Evolutionary conservation across 2,888 invertebrate genomes (phyloP), one percentile per base, ranked within the genome.

Genomic region (Amblyjoppa fuscipennis): DNA sequence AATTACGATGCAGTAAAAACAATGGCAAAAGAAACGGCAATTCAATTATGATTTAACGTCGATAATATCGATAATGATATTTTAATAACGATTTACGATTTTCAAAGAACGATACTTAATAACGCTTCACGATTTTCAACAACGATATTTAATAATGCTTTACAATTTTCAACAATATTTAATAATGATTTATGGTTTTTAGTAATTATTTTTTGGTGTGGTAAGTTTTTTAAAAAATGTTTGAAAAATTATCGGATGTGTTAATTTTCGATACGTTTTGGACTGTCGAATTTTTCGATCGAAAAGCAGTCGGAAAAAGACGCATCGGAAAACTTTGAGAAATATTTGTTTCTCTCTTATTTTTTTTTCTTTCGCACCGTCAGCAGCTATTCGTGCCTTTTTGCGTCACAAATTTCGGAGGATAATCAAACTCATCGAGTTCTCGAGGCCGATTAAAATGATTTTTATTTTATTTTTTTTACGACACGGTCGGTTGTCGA

Each of bases 321-420:
- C 56, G 25, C 25, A 9, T 56, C 11, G 25, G 56, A 56, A 56
- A 25, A 56, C 4, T 38, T 9, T 9, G 7, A 38, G 9, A 38
- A 9, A 45, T 13, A 45, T 0, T 45, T 45, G 11, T 45, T 45
- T 45, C 13, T 45, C 11, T 45, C 45, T 45, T 45, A 68, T 78
- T 74, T 80, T 61, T 31, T 81, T 78, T 75, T 89, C 90, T 92
- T 92, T 92, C 91, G 89, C 92, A 92, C 3, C 90, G 85, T 88
- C 90, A 89, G 88, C 90, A 88, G 90, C 86, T 91, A 87, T 89
- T 91, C 90, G 92, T 92, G 92, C 91, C 91, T 92, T 92, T 89
- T 89, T 79, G 45, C 51, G 34, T 41, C 84, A 81, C 59, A 31
- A 73, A 61, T 59, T 74, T 38, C 51, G 64, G 45, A 41, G 38